These are phyloP conservation scores for Formica selysi DNA, from an alignment of 1,140 invertebrate genomes.

Conservation along the genomic window DNA sequence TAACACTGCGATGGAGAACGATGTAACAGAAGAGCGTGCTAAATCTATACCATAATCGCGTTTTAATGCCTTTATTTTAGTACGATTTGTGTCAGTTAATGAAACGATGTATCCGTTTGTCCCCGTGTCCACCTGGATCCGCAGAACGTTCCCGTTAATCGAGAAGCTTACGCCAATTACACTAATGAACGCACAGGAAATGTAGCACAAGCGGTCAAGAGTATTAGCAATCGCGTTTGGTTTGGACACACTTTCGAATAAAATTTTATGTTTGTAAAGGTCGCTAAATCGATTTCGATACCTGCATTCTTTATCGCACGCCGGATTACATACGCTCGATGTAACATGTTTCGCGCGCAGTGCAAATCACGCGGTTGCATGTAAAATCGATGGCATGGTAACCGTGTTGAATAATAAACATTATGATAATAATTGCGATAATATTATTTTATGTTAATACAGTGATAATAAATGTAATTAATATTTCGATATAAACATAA, in stretches of 20 bases:
- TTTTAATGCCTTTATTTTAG: constrained; percentile 70
- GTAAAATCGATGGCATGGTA: constrained; percentile 13
- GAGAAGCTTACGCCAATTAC: constrained; percentile 73
- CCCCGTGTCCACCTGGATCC: constrained; percentile 1
- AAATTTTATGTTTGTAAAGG: constrained; percentile 40
- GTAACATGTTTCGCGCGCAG: neutral
- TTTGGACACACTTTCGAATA: constrained; percentile 30
- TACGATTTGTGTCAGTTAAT: constrained; percentile 50
- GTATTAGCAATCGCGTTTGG: constrained; percentile 59
- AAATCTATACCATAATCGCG: constrained; percentile 56
- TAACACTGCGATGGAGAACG: neutral
- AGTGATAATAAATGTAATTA: constrained; percentile 56
- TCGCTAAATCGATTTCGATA: constrained; percentile 37
- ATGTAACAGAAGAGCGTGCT: constrained; percentile 40
- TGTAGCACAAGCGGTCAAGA: constrained; percentile 47
- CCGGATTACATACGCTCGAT: constrained; percentile 39
- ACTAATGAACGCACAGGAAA: constrained; percentile 63
- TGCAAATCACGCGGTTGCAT: constrained; percentile 35
- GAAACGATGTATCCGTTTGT: constrained; percentile 59
- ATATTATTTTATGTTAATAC: constrained; percentile 50
- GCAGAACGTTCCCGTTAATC: constrained; percentile 71
- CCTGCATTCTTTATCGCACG: constrained; percentile 44
- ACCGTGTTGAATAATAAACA: constrained; percentile 51
- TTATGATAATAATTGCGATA: constrained; percentile 55
- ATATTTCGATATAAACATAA: constrained; percentile 43